Evolutionary conservation across 2,113 vertebrate genomes (phyloP).

Genomic region (Miniopterus natalensis): DNA sequence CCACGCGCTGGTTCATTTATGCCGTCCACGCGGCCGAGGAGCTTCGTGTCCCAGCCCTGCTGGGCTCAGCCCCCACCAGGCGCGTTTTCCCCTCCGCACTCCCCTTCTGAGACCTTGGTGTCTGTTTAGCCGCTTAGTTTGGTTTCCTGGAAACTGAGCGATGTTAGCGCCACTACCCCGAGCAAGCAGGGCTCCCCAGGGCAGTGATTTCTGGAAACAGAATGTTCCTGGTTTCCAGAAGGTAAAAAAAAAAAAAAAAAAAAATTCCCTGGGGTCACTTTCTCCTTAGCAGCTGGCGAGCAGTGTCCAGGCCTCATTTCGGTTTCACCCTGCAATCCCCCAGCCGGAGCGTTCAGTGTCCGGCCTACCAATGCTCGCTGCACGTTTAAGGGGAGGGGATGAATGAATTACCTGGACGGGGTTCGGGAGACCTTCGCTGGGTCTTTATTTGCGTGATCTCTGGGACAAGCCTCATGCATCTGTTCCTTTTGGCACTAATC

Average conservation of each 20-base stretch:
- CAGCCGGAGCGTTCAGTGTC: rapidly evolving
- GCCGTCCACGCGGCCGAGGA: rapidly evolving
- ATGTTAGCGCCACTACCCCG: rapidly evolving
- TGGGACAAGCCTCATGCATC: too few relatives aligned
- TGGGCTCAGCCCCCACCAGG: background rate
- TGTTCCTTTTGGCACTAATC: rapidly evolving
- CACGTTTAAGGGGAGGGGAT: rapidly evolving
- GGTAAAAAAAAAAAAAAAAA: background rate
- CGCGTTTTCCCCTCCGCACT: rapidly evolving
- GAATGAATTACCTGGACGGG: background rate
- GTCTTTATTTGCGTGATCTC: background rate
- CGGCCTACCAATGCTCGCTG: rapidly evolving
- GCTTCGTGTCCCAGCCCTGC: background rate
- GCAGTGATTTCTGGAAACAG: conserved; percentile 31
- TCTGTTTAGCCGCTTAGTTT: conserved; percentile 1
- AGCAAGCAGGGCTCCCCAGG: background rate
- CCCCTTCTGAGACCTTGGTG: background rate
- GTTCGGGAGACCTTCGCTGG: background rate
- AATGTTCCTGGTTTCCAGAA: conserved; percentile 16
- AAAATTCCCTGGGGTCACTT: background rate
- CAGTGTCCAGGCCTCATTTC: too few relatives aligned
- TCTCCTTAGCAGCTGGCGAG: background rate
- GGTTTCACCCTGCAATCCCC: background rate
- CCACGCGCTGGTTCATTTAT: rapidly evolving
- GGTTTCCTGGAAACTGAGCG: conserved; percentile 42